phyloP scores from a whole-genome alignment of 2,888 invertebrate genomes.

The Dichetophora obliterata region DNA sequence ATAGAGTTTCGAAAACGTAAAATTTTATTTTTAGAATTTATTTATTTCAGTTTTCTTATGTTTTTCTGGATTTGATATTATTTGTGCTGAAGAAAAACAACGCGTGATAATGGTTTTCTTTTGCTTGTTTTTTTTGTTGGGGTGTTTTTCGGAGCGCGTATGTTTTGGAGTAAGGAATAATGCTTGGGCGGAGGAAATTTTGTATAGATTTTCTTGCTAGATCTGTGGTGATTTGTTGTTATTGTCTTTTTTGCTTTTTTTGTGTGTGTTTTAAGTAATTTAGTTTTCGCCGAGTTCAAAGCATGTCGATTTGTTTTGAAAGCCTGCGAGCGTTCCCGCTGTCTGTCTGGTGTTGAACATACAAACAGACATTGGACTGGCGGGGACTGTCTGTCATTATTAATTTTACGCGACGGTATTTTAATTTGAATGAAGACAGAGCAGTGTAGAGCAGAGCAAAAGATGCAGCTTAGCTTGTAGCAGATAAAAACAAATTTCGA shows the following conservation, averaged over 20 bases:
- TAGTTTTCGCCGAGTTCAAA: conserved; percentile 34
- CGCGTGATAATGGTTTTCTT: background rate
- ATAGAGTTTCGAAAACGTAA: conserved; percentile 23
- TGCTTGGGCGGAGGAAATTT: background rate
- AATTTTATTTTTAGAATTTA: conserved; percentile 35
- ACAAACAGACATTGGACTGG: conserved; percentile 6
- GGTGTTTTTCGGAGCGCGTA: background rate
- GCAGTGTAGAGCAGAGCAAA: background rate
- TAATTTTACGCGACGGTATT: conserved; percentile 50
- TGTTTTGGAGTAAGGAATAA: conserved; percentile 1
- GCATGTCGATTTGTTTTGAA: conserved; percentile 23
- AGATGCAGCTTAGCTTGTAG: background rate
- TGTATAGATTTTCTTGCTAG: conserved; percentile 22
- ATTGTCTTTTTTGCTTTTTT: conserved; percentile 3
- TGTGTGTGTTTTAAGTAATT: conserved; percentile 9
- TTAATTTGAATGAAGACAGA: conserved; percentile 28
- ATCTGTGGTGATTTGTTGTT: conserved; percentile 8
- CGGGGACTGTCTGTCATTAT: conserved; percentile 48
- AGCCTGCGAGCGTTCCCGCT: background rate
- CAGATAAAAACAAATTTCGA: too few species aligned
- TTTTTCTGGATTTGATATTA: conserved; percentile 33
- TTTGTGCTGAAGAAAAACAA: conserved; percentile 13
- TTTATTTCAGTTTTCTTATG: conserved; percentile 32
- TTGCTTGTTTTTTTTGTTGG: background rate
- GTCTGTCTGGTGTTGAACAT: conserved; percentile 23